Conservation (phyloP, 2,888 invertebrate genomes). For the Zelleria hepariella region DNA sequence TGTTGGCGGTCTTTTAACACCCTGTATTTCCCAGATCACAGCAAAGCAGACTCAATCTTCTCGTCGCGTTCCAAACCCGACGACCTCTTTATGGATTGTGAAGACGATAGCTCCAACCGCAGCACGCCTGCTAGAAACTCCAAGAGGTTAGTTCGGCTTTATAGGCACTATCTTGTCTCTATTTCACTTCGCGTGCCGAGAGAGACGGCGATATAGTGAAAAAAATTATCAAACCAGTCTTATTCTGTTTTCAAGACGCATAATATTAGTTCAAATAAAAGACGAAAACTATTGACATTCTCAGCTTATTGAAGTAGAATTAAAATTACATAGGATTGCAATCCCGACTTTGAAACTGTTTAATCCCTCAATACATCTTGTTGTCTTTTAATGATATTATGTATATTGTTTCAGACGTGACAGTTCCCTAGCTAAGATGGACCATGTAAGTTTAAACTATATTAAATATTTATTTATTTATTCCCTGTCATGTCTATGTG, state of each 20-base stretch:
- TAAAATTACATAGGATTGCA: not conserved
- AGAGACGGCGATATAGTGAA: no score
- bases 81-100: constrained; percentile 47
- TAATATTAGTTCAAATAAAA: no score
- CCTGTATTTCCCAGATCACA: constrained; percentile 23
- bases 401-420: constrained; percentile 38
- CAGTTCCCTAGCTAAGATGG: constrained; percentile 37
- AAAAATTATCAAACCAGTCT: no score
- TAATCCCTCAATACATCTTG: not conserved
- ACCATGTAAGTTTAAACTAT: constrained; percentile 39
- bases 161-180: no score
- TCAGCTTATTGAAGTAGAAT: no score
- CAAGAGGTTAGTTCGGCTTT: not conserved
- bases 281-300: no score
- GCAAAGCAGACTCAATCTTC: constrained; percentile 33
- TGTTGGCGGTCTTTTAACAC: no score
- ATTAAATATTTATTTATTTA: no score
- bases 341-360: not conserved
- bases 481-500: no score
- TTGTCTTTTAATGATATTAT: not conserved
- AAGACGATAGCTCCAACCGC: constrained; percentile 38
- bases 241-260: no score
- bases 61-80: constrained; percentile 29
- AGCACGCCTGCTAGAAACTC: constrained; percentile 41
- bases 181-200: no score